Base-by-base conservation (phyloP, 1,140 invertebrate species). In the Delia radicum region DNA sequence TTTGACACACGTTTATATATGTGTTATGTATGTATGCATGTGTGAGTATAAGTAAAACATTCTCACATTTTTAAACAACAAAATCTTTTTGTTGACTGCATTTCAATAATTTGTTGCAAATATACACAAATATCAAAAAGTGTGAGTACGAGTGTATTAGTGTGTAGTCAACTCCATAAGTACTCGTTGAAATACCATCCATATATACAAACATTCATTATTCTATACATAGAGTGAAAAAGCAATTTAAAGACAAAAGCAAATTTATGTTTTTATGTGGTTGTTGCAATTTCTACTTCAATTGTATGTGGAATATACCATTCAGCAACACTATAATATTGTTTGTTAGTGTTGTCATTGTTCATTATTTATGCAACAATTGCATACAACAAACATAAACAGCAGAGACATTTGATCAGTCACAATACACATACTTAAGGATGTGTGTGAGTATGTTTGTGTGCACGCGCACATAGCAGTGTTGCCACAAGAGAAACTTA, bases 331-430 rank as follows among this genome's bases (percentile, higher is more conserved):
- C n/a, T n/a, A n/a, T n/a, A 42, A 42, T 15, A 42, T 42, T 3
- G n/a, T 10, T 42, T 15, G 37, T 42, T 55, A 10, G 4, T 55
- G 48, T 55, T 55, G 48, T 55, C 48, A 55, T 3, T 55, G 48
- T 55, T 55, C 48, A 55, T 55, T 55, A 55, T 55, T 55, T 55
- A 55, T 55, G 48, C 48, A 55, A 55, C 48, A 55, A 55, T 24
- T 55, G 48, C 48, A 55, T 18, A 55, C 48, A 55, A 55, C 46
- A 55, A 55, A 55, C 10, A 55, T 12, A 37, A n/a, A n/a, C n/a
- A n/a, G n/a, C n/a, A n/a, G n/a, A n/a, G n/a, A n/a, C n/a, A n/a
- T n/a, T n/a, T n/a, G n/a, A n/a, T n/a, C n/a, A n/a, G n/a, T n/a
- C n/a, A n/a, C n/a, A n/a, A n/a, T n/a, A n/a, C n/a, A n/a, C n/a